phyloP scores from a whole-genome alignment of 2,888 invertebrate species.

The Brachypalpus laphriformis region DNA sequence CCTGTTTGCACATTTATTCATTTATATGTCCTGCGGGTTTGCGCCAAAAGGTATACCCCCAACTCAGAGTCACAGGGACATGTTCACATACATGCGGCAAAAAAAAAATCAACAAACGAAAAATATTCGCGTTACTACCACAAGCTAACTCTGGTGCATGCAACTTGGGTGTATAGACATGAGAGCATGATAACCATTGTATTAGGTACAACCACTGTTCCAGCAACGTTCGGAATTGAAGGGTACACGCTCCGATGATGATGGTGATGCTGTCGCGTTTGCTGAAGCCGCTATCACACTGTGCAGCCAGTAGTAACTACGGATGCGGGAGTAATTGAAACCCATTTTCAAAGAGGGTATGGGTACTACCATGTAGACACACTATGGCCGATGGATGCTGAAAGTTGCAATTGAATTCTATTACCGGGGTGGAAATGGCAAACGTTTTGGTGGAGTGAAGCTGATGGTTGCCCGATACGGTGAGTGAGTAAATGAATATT shows the following conservation, averaged over 20 bases:
- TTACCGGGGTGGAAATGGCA: conserved; percentile 47
- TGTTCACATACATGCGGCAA: conserved; percentile 55
- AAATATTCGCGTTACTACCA: conserved; percentile 40
- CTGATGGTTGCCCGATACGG: conserved; percentile 37
- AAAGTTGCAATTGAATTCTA: conserved; percentile 74
- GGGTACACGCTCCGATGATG: conserved; percentile 68
- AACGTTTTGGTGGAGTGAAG: conserved; percentile 24
- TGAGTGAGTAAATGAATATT: conserved; percentile 50
- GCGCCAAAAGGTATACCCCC: conserved; percentile 68
- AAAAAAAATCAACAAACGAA: conserved; percentile 36
- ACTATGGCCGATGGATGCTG: conserved; percentile 69
- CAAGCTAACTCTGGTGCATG: conserved; percentile 32
- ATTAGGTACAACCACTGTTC: conserved; percentile 39
- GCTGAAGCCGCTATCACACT: conserved; percentile 68
- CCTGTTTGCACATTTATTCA: conserved; percentile 74
- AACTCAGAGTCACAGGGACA: conserved; percentile 39
- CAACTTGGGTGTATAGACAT: not conserved
- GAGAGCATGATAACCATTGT: conserved; percentile 40
- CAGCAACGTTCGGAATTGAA: conserved; percentile 61
- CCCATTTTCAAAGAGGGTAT: conserved; percentile 49
- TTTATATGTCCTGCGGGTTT: conserved; percentile 73
- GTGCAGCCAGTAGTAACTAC: conserved; percentile 57
- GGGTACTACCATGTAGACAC: conserved; percentile 38
- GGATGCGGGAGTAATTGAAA: conserved; percentile 74
- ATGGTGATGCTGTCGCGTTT: conserved; percentile 70